phyloP scores from a whole-genome alignment of 1,140 invertebrate species.

The Vollenhovia emeryi region DNA sequence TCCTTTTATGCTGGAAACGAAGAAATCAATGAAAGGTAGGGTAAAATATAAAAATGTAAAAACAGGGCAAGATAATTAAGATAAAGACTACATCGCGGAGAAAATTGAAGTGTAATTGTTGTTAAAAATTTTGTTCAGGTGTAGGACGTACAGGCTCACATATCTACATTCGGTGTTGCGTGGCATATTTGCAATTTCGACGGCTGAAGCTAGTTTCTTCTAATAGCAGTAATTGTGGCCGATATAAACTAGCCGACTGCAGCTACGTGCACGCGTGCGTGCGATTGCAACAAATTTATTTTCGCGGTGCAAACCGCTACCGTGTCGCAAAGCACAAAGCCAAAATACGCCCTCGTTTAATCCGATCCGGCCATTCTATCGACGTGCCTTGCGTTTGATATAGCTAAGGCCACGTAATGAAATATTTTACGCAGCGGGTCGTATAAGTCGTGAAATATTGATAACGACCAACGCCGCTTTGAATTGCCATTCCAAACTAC shows the following conservation, averaged over 20 bases:
- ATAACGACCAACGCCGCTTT: neutral
- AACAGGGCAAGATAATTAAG: neutral
- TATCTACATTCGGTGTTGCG: too few species aligned
- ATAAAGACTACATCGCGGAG: neutral
- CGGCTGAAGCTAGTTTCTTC: neutral
- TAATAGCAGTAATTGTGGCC: neutral
- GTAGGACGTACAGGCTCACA: too few species aligned
- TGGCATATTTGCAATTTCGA: too few species aligned
- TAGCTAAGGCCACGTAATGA: constrained; percentile 2
- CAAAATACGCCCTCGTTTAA: constrained; percentile 23
- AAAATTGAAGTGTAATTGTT: neutral
- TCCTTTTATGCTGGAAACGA: too few species aligned
- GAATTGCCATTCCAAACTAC: neutral
- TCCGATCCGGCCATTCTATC: neutral
- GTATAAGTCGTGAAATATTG: neutral
- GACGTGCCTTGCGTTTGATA: constrained; percentile 4
- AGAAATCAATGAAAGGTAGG: neutral
- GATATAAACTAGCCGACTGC: constrained; percentile 13
- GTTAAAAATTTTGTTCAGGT: too few species aligned
- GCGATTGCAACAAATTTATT: constrained; percentile 28
- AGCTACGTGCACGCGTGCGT: neutral
- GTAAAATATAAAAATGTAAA: neutral
- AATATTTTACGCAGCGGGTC: constrained; percentile 17
- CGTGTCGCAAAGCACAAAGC: constrained; percentile 3
- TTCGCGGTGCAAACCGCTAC: constrained; percentile 1